A percentile compares a stretch with the other conserved stretches of the same genome.
Conservation (phyloP, 2,113 vertebrate species). For the Engraulis encrasicolus region DNA sequence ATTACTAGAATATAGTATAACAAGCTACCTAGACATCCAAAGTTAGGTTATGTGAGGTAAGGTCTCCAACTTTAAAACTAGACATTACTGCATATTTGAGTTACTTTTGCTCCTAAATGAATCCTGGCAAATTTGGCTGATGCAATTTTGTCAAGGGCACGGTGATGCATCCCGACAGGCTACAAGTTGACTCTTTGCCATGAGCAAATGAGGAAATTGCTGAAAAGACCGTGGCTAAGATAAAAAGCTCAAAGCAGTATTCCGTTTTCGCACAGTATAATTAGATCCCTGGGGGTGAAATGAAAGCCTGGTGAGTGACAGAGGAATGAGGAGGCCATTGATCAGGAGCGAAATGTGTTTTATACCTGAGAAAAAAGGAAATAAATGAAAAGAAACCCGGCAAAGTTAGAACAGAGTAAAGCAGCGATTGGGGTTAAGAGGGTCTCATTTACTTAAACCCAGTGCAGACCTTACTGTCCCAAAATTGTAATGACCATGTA, state of each 20-base stretch:
- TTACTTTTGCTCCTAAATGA: background rate
- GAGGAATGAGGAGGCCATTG: background rate
- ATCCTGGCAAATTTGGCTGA: background rate
- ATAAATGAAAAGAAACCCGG: background rate
- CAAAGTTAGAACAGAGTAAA: background rate
- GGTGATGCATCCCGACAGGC: no score
- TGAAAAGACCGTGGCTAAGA: background rate
- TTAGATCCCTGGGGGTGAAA: background rate
- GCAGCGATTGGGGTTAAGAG: background rate
- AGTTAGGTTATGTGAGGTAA: no score
- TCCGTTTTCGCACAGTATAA: background rate
- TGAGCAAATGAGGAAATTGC: background rate
- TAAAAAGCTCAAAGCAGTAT: background rate
- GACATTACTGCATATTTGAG: background rate
- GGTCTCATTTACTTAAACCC: background rate
- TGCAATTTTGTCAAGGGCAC: background rate
- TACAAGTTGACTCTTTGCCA: background rate
- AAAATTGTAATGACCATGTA: background rate
- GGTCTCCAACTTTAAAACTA: no score
- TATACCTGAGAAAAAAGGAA: background rate
- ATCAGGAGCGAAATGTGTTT: background rate
- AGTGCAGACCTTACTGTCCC: background rate
- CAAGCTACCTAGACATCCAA: no score
- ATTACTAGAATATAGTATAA: no score
- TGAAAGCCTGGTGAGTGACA: background rate